Conservation (phyloP, 2,113 vertebrate species). For the Leucopsar rothschildi region DNA sequence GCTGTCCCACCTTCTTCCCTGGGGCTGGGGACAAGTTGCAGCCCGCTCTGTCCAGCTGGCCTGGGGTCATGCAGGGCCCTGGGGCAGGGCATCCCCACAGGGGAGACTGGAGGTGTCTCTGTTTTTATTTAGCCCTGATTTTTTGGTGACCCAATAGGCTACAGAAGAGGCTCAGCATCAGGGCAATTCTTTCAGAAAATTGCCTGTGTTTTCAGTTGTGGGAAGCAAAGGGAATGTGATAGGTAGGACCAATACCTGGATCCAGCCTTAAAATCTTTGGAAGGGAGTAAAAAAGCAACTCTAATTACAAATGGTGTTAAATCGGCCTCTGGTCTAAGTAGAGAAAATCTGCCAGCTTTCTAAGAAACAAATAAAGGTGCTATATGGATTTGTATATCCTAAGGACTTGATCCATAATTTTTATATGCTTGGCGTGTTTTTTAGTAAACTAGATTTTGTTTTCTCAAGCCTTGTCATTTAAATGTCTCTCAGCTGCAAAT, state of each 20-base stretch:
- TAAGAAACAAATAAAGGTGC: not conserved
- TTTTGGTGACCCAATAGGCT: not conserved
- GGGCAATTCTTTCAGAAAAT: not conserved
- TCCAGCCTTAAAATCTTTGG: not conserved
- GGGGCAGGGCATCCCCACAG: accelerated
- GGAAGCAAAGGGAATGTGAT: not conserved
- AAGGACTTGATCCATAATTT: not conserved
- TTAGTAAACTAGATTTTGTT: not conserved
- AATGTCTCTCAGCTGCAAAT: not conserved
- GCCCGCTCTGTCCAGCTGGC: not conserved
- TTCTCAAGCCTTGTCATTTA: not conserved
- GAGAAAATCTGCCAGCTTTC: not conserved
- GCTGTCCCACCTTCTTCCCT: not conserved
- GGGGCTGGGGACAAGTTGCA: not conserved
- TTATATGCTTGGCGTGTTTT: accelerated
- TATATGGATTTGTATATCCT: not conserved
- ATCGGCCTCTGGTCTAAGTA: not conserved
- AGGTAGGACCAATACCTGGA: not conserved
- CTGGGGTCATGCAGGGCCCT: not conserved
- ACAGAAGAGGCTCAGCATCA: not conserved
- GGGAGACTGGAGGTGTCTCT: not conserved
- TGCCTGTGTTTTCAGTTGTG: not conserved
- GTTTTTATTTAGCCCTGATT: not conserved
- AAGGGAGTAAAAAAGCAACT: not conserved
- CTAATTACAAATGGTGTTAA: not conserved